A percentile compares a stretch with the other conserved stretches of the same genome.
Conservation (phyloP, 2,113 vertebrate species). For the Nestor notabilis region DNA sequence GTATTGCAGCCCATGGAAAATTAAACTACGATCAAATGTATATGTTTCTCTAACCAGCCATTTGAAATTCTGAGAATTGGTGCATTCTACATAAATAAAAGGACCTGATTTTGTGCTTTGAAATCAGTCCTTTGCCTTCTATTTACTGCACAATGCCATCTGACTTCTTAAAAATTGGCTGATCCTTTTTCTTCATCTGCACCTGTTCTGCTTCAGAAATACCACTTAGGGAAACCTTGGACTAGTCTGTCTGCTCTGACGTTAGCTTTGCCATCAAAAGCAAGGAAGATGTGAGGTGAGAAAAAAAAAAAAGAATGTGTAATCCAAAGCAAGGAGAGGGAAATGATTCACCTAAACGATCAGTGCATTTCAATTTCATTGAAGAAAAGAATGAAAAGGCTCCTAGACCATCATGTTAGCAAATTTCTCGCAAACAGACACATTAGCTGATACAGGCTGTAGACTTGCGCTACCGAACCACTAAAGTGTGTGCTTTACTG, state of each 20-base stretch:
- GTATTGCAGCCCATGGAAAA: conserved; percentile 54
- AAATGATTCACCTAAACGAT: conserved; percentile 64
- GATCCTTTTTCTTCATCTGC: conserved; percentile 54
- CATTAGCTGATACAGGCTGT: neutral
- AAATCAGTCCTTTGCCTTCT: conserved; percentile 69
- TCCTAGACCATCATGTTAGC: neutral
- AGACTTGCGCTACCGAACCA: neutral
- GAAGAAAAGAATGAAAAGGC: conserved; percentile 38
- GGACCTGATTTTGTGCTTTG: conserved; percentile 74
- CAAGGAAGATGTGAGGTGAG: conserved; percentile 18
- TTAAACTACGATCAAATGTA: conserved; percentile 59
- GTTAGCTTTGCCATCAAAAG: conserved; percentile 23
- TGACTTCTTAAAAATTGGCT: conserved; percentile 70
- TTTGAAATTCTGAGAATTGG: conserved; percentile 70
- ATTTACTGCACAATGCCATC: conserved; percentile 70
- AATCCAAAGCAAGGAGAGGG: conserved; percentile 47
- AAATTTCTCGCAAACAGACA: conserved; percentile 3
- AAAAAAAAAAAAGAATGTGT: neutral
- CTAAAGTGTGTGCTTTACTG: neutral
- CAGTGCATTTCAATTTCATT: conserved; percentile 34
- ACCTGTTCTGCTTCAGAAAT: conserved; percentile 75
- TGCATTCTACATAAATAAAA: conserved; percentile 75
- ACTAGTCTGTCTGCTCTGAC: conserved; percentile 45
- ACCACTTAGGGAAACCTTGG: conserved; percentile 55
- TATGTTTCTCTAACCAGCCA: conserved; percentile 68